Base-by-base conservation (phyloP, 2,888 invertebrate species). In the Tortrix viridana region DNA sequence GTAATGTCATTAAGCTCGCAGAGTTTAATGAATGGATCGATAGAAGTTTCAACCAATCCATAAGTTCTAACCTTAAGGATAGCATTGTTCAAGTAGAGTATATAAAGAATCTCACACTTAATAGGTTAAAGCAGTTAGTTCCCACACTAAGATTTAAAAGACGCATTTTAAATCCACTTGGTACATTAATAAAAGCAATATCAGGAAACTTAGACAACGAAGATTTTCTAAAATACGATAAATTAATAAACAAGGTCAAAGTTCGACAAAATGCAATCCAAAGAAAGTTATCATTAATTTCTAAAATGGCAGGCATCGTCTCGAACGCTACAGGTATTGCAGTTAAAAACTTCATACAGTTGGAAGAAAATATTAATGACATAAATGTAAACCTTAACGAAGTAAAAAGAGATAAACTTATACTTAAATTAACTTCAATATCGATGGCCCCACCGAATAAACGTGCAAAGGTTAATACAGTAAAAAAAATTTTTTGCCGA, bases 271-370 rank as follows among this genome's bases (percentile, higher is more conserved):
- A 67, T 46, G 23, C 20, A 18, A 23, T 66, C 18, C 9, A n/a
- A n/a, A 69, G 66, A 1, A 71, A 67, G 47, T 38, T 68, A 5
- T 68, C 69, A 2, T 20, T 68, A 32, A 53, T 71, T 19, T 56
- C 66, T 49, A 60, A 65, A 65, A 69, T 67, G 48, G 55, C 66
- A 32, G 60, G 60, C 14, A 48, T 55, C 26, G 62, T 61, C n/a
- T 58, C 60, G 52, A 66, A 65, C 5, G 54, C 49, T 50, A 71
- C 64, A 19, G 47, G 54, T 48, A 60, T 22, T 48, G 57, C 53
- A 5, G 52, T 49, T 43, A 54, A 60, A 37, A 67, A 60, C 56
- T 26, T 41, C 32, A 18, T 18, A 5, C 38, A 44, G n/a, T 12
- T 55, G n/a, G 44, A 44, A 2, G 12, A 55, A 44, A n/a, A 12